phyloP scores from a whole-genome alignment of 1,140 invertebrate genomes.

The Drosophila willistoni region DNA sequence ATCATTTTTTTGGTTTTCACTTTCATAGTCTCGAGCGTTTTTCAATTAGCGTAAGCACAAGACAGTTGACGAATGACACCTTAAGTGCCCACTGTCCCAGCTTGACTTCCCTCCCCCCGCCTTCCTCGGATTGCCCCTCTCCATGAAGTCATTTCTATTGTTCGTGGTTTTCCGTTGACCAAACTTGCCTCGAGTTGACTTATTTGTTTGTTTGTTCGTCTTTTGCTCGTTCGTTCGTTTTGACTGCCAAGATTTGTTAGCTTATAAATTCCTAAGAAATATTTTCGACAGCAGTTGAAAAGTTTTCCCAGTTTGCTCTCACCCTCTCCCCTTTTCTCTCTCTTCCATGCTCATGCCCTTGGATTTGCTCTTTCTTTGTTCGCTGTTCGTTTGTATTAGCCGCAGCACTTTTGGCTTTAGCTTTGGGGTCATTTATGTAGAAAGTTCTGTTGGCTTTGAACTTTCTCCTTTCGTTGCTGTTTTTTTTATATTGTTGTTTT shows the following conservation, averaged over 20 bases:
- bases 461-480: constrained; percentile 26
- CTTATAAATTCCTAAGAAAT: constrained; percentile 79
- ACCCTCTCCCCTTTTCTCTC: constrained; percentile 23
- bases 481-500: not conserved
- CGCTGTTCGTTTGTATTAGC: constrained; percentile 67
- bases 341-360: constrained; percentile 22
- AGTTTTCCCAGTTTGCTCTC: constrained; percentile 45
- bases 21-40: constrained; percentile 34
- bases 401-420: constrained; percentile 59
- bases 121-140: constrained; percentile 22
- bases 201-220: constrained; percentile 34
- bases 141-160: constrained; percentile 14
- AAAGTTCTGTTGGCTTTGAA: constrained; percentile 70
- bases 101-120: constrained; percentile 31
- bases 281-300: constrained; percentile 77
- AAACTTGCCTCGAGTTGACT: constrained; percentile 63
- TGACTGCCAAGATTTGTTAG: constrained; percentile 61
- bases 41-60: constrained; percentile 59
- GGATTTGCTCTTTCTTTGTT: constrained; percentile 47
- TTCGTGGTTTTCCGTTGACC: constrained; percentile 64
- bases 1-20: not conserved
- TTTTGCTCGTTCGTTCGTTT: constrained; percentile 19
- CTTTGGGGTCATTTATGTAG: constrained; percentile 70
- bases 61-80: constrained; percentile 69
- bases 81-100: constrained; percentile 35